Evolutionary conservation across 2,888 invertebrate genomes (phyloP).

Genomic region (Podotricha telesiphe): DNA sequence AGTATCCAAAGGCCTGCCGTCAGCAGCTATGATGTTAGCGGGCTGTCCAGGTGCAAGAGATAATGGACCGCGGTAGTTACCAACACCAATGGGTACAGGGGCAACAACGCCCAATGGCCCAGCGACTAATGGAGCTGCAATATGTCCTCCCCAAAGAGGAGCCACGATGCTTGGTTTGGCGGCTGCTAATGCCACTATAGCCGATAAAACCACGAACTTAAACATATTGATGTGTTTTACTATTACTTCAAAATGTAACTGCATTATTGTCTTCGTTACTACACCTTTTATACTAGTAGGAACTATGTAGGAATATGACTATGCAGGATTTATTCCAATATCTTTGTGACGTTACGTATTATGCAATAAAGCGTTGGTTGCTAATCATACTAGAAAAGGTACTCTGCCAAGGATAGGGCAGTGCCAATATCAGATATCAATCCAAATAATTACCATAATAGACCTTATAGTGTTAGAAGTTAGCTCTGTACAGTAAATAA

Average conservation of each 20-base stretch:
- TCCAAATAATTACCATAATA: conserved; percentile 77
- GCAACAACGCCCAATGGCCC: conserved; percentile 51
- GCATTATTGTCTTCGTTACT: conserved; percentile 58
- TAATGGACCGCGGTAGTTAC: conserved; percentile 73
- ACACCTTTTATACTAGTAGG: conserved; percentile 72
- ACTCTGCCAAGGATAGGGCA: conserved; percentile 44
- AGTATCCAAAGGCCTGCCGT: conserved; percentile 77
- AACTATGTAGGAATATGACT: too few species aligned
- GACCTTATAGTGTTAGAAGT: conserved; percentile 78
- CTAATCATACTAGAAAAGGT: conserved; percentile 38
- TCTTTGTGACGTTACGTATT: conserved; percentile 57
- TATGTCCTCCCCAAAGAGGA: conserved; percentile 42
- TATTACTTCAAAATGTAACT: conserved; percentile 68
- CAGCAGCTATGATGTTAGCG: conserved; percentile 72
- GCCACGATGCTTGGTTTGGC: conserved; percentile 70
- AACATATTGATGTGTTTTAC: conserved; percentile 83
- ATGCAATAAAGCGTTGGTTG: conserved; percentile 48
- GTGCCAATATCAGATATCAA: conserved; percentile 45
- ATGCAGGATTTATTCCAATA: conserved; percentile 72
- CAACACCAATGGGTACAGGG: conserved; percentile 54
- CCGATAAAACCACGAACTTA: conserved; percentile 86
- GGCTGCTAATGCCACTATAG: conserved; percentile 82
- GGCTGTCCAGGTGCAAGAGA: conserved; percentile 76
- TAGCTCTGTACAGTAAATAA: conserved; percentile 49
- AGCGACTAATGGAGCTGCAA: conserved; percentile 48